Base-by-base conservation (phyloP, 2,888 invertebrate genomes). In the Embidobia sp. region DNA sequence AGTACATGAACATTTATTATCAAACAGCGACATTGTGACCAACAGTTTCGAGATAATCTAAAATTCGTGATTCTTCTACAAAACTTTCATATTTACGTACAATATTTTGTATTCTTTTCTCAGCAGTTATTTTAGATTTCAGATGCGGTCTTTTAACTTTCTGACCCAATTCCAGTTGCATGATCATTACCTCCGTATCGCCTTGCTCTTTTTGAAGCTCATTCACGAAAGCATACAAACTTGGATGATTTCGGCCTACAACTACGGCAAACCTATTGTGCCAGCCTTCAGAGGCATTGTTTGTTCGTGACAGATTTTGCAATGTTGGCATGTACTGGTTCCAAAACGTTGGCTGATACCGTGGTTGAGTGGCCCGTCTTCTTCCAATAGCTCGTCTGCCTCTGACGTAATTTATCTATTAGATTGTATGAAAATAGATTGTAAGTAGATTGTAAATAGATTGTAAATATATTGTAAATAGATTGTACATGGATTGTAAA, bases 131-230 rank as follows among this genome's bases (percentile, higher is more conserved):
- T 13, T 15, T 48, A 27, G 6, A 2, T 11, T 48, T 48, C 48
- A 13, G 7, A 27, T 29, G n/a, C n/a, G n/a, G n/a, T 48, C 15
- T 48, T 48, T 3, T 48, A 19, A 48, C 27, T 4, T 15, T 19
- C 29, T 48, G 27, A 15, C 26, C 27, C 27, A 48, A 48, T 27
- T 48, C 48, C 29, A 48, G 15, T 3, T 48, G 15, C 27, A 4
- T 27, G 8, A 48, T 27, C 48, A 26, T 27, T 11, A 27, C 15
- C 15, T 48, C 29, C 1, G 48, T 15, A 15, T 48, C 29, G 8
- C 13, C 48, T 15, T 48, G 40, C 19, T 48, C 29, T 48, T 27
- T 26, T 15, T 48, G 48, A 3, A 48, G 27, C 8, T 48, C 48
- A 7, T 13, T 48, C 15, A 27, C 27, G 29, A 48, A 48, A n/a